These are phyloP conservation scores for Eugnorisma glareosa DNA, from an alignment of 2,888 invertebrate species.

Conservation along the genomic window DNA sequence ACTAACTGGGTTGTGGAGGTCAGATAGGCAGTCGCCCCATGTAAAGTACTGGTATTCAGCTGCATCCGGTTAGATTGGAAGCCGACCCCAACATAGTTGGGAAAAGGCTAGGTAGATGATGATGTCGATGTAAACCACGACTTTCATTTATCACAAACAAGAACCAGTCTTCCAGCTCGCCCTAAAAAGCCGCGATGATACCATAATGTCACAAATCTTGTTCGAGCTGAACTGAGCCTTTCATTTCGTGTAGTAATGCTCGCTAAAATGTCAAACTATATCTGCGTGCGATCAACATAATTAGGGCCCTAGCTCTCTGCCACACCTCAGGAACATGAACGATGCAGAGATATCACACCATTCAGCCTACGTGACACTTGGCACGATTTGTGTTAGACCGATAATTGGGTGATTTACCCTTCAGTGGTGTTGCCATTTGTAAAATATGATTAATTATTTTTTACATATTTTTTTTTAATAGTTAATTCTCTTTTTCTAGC, in stretches of 20 bases:
- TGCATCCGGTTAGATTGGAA: no score
- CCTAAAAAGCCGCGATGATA: slow-evolving; percentile 49
- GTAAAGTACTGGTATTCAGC: no score
- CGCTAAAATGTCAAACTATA: slow-evolving; percentile 74
- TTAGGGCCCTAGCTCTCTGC: slow-evolving; percentile 72
- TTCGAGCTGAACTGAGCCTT: slow-evolving; percentile 48
- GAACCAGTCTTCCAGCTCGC: slow-evolving; percentile 2
- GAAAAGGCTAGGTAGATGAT: no score
- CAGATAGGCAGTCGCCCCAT: no score
- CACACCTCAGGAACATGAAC: slow-evolving; percentile 70
- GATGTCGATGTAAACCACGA: slow-evolving; percentile 17
- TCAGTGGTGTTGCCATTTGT: slow-evolving; percentile 31
- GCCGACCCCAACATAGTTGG: no score
- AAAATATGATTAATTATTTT: slow-evolving; percentile 9
- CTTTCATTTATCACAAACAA: slow-evolving; percentile 20
- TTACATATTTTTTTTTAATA: neutral
- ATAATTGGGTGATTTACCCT: slow-evolving; percentile 69
- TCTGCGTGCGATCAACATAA: slow-evolving; percentile 75
- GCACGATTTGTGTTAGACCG: slow-evolving; percentile 65
- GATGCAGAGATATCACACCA: slow-evolving; percentile 67
- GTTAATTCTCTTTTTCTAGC: neutral
- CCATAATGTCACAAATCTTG: slow-evolving; percentile 62
- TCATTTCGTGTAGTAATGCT: slow-evolving; percentile 51
- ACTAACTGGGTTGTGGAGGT: no score
- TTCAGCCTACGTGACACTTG: slow-evolving; percentile 72